These are phyloP conservation scores for Spea hammondii DNA, from an alignment of 2,797 vertebrate species.

Conservation along the genomic window DNA sequence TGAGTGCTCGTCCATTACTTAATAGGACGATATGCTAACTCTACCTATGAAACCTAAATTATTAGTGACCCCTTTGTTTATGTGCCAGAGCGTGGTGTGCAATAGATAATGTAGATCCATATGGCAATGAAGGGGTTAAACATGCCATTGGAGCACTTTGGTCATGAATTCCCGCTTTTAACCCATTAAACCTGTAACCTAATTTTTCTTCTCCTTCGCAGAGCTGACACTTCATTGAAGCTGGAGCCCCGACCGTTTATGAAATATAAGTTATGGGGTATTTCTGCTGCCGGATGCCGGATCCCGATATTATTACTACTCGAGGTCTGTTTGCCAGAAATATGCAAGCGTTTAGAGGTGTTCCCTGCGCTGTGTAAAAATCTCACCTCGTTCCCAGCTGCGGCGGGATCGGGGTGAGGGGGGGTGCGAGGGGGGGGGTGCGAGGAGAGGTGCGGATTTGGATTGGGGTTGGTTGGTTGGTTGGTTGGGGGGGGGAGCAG, in stretches of 20 bases:
- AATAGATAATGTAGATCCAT: too few relatives aligned
- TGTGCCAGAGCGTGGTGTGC: too few relatives aligned
- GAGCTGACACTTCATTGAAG: constrained; percentile 25
- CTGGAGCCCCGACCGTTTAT: neutral
- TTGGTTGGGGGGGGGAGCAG: neutral
- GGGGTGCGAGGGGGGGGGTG: neutral
- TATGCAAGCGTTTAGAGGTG: constrained; percentile 45
- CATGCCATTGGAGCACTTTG: too few relatives aligned
- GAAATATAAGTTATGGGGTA: constrained; percentile 24
- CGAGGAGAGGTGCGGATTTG: constrained; percentile 26
- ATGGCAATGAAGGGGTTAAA: too few relatives aligned
- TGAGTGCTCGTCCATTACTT: too few relatives aligned
- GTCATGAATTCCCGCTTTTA: neutral
- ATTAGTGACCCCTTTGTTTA: too few relatives aligned
- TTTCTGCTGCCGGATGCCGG: constrained; percentile 36
- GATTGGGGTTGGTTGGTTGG: constrained; percentile 14
- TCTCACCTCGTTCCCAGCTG: constrained; percentile 48
- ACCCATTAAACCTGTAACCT: neutral
- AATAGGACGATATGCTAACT: too few relatives aligned
- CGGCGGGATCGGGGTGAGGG: constrained; percentile 36
- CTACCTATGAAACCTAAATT: too few relatives aligned
- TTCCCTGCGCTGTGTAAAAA: constrained; percentile 48
- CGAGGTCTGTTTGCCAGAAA: constrained; percentile 32
- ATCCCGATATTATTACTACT: constrained; percentile 42
- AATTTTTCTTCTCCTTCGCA: neutral